Percentiles rank a stretch among this genome's conserved stretches.
Evolutionary conservation across 2,113 vertebrate genomes (phyloP).

Genomic region (Bos indicus): DNA sequence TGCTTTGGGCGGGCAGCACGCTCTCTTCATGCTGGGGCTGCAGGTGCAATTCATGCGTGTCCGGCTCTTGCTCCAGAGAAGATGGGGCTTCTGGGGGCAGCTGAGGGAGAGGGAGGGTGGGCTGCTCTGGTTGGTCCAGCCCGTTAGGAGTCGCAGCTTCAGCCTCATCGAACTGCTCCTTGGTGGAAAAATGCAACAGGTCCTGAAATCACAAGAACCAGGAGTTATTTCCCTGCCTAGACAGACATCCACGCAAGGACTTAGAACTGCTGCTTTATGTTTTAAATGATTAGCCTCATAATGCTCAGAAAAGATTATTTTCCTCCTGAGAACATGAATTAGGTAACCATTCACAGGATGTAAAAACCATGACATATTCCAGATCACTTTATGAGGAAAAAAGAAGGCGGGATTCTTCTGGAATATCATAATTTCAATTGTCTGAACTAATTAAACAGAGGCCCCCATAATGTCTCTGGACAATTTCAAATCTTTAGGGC

Average conservation of each 20-base stretch:
- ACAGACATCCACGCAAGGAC: background rate
- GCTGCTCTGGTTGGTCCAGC: slow-evolving; percentile 85
- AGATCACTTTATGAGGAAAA: background rate
- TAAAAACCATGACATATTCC: background rate
- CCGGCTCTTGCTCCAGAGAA: slow-evolving; percentile 75
- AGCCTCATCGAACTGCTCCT: slow-evolving; percentile 86
- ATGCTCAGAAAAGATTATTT: slow-evolving; percentile 15
- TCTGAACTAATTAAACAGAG: slow-evolving; percentile 9
- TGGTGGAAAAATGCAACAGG: slow-evolving; percentile 87
- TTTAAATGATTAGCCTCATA: background rate
- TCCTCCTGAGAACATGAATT: slow-evolving; percentile 4
- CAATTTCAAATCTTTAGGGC: background rate
- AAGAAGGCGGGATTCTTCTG: background rate
- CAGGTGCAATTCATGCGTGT: slow-evolving; percentile 74
- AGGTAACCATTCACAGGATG: background rate
- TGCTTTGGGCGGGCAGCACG: slow-evolving; percentile 77
- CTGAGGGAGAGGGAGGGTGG: slow-evolving; percentile 67
- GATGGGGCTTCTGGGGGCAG: slow-evolving; percentile 75
- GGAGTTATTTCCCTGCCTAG: slow-evolving; percentile 71
- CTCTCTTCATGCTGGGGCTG: slow-evolving; percentile 83
- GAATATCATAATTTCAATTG: background rate
- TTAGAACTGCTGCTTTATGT: background rate
- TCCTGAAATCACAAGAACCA: slow-evolving; percentile 83
- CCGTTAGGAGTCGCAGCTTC: slow-evolving; percentile 85
- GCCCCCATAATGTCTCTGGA: background rate